Conservation (phyloP, 2,113 vertebrate species). For the Archocentrus centrarchus region DNA sequence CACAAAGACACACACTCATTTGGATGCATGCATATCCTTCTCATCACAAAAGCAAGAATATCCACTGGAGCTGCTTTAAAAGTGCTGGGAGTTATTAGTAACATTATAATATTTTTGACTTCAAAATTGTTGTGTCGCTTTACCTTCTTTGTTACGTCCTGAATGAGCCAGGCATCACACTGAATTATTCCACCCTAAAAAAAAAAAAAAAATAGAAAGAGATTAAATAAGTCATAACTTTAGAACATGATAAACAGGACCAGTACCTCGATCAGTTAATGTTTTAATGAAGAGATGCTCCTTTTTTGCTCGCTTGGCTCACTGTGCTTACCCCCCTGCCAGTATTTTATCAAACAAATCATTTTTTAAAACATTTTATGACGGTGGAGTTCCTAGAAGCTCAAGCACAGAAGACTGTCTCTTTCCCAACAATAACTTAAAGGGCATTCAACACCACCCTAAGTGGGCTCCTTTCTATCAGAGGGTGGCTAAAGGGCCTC, state of each 20-base stretch:
- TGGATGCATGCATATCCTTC: not conserved
- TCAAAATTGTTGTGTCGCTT: too few relatives aligned
- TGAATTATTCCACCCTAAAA: not conserved
- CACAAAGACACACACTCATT: slow-evolving; percentile 7
- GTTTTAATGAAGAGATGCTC: too few relatives aligned
- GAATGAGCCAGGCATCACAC: not conserved
- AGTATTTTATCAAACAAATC: not conserved
- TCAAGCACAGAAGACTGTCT: too few relatives aligned
- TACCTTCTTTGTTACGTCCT: not conserved
- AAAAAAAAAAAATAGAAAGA: too few relatives aligned
- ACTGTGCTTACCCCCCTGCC: not conserved
- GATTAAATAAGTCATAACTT: not conserved
- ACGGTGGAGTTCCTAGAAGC: too few relatives aligned
- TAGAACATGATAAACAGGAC: too few relatives aligned
- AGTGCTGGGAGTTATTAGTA: not conserved
- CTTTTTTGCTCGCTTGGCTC: too few relatives aligned
- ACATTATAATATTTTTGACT: not conserved
- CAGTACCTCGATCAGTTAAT: too few relatives aligned
- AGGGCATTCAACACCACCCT: too few relatives aligned
- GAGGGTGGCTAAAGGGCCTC: not conserved
- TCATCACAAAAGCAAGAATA: not conserved
- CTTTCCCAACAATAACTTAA: too few relatives aligned
- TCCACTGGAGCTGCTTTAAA: not conserved
- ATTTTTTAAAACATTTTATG: too few relatives aligned
- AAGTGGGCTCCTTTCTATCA: not conserved